Evolutionary conservation across 2,113 vertebrate species (phyloP), one percentile per base, ranked within the genome.

Genomic region (Tichodroma muraria): DNA sequence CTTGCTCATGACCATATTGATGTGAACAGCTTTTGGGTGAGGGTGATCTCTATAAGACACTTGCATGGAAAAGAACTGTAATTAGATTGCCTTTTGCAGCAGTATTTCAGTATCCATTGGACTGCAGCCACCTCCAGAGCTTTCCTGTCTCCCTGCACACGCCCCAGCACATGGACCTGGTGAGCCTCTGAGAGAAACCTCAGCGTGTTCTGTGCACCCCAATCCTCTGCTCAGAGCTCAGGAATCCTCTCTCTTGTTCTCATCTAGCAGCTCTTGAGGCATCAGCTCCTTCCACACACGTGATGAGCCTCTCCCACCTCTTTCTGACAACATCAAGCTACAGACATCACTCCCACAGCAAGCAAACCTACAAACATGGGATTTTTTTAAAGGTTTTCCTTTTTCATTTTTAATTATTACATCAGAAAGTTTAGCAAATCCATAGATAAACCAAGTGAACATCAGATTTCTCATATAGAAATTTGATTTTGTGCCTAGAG

Each of bases 151-250:
- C 40, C 27, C 30, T 44, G 23, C 31, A 59, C 10, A 47, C 64
- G 5, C 4, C 7, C 28, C 64, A 73, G 54, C 2, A 14, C 13
- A 2, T 1, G 12, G 50, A 27, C 9, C 3, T 14, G 31, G 19
- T 8, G 35, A 68, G 6, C 2, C 71, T 38, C 10, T 3, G 50
- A 13, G 40, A 40, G 18, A 57, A 40, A 59, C 2, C 25, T 35
- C 61, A 28, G 31, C 0, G 1, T 19, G 8, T 2, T 31, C 37
- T 40, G 38, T 6, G 18, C 4, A 5, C 25, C 45, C 47, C 37
- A 1, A 0, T 3, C 6, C 42, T 33, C 19, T 13, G 30, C 75
- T 64, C 11, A 59, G 59, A 27, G 59, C 19, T 65, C 38, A 31
- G 40, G 4, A 8, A 25, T 14, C 35, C 57, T 38, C 27, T 54